Percentiles rank a stretch among this genome's conserved stretches.
phyloP scores from a whole-genome alignment of 2,113 vertebrate genomes.

The Notechis scutatus region DNA sequence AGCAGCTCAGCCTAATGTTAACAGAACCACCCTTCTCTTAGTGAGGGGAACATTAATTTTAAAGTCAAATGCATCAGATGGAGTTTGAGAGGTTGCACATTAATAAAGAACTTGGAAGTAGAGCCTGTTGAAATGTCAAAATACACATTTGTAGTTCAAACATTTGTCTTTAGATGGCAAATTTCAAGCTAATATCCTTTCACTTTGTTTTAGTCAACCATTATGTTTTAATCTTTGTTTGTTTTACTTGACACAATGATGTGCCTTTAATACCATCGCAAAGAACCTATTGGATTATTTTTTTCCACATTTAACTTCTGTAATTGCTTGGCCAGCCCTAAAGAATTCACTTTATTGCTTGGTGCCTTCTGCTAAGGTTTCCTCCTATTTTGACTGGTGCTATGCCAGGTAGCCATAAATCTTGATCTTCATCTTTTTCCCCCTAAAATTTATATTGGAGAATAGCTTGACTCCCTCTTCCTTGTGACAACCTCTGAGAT shows the following conservation, averaged over 20 bases:
- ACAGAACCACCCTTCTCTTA: slow-evolving; percentile 1
- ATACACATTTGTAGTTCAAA: neutral
- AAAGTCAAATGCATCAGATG: slow-evolving; percentile 22
- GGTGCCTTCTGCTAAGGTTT: neutral
- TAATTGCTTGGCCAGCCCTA: neutral
- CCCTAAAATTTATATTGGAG: neutral
- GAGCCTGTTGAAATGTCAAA: neutral
- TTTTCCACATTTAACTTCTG: slow-evolving; percentile 20
- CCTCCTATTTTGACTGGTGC: neutral
- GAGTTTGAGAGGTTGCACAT: neutral
- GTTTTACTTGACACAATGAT: slow-evolving; percentile 5
- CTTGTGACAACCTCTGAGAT: neutral
- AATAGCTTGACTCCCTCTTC: neutral
- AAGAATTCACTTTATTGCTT: neutral
- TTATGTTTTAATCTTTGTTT: neutral
- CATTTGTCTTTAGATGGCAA: neutral
- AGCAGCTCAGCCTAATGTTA: neutral
- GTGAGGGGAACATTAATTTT: neutral
- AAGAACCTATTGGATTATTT: slow-evolving; percentile 11
- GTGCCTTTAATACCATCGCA: slow-evolving; percentile 12
- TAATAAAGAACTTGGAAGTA: neutral
- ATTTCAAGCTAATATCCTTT: neutral
- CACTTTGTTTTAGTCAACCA: slow-evolving; percentile 2
- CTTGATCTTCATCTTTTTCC: neutral
- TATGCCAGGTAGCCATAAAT: neutral